Evolutionary conservation across 2,888 invertebrate genomes (phyloP), one percentile per base, ranked within the genome.

Genomic region (Leuctra nigra): DNA sequence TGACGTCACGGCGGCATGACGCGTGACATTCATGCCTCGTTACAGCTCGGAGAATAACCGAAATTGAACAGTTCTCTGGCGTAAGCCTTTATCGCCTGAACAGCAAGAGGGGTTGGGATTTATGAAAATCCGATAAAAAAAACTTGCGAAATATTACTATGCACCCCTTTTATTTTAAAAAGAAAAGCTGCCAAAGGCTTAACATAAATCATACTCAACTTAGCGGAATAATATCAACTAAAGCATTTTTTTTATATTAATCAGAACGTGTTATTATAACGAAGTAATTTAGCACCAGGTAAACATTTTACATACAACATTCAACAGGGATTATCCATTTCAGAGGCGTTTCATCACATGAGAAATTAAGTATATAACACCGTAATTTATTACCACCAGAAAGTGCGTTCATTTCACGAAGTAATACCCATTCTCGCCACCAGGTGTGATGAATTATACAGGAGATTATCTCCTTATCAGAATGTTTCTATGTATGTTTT

Each of bases 381-480:
- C 11, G 29, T 29, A 29, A 29, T 29, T 29, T 29, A 29, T 29
- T 29, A 29, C n/a, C 11, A 29, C 29, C 29, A 7, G 29, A 29
- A 29, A 29, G 11, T 7, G 29, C 11, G 11, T 29, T 29, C 29
- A 29, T n/a, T n/a, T n/a, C n/a, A n/a, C 11, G 11, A 29, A 29
- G 7, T 29, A 7, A 29, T 29, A 29, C 29, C 29, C 7, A 7
- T 29, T 29, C 11, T 29, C 11, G 6, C 11, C 11, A 7, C 11
- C 11, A 29, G 11, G 29, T 7, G 29, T 29, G 11, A 29, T 29
- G 29, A n/a, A n/a, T n/a, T 29, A 29, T 29, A 29, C 29, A 7
- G 29, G 23, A 18, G 44, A 23, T 44, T 44, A 44, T 44, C n/a
- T 39, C 20, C 39, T 44, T 44, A 44, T 44, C 23, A 44, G n/a